Percentiles rank a stretch among this genome's conserved stretches.
Evolutionary conservation across 2,113 vertebrate species (phyloP).

Genomic region (Vombatus ursinus): DNA sequence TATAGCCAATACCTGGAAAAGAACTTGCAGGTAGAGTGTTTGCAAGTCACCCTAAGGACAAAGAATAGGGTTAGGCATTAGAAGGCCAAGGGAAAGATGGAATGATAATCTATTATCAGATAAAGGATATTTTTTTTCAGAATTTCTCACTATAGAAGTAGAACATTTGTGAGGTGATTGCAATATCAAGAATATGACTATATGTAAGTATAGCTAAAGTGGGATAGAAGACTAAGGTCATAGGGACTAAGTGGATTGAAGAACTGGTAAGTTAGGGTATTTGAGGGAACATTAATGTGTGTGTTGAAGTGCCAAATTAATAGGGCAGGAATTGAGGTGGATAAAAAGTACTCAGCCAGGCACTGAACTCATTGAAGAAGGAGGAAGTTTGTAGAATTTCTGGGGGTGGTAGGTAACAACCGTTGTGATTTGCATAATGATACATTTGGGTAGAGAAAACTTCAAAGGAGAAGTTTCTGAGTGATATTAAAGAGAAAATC

Average conservation of each 20-base stretch:
- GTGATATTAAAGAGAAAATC: too few relatives aligned
- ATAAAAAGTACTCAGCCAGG: too few relatives aligned
- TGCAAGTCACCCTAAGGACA: too few relatives aligned
- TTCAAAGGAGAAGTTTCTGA: too few relatives aligned
- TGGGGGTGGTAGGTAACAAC: not conserved
- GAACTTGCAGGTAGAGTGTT: too few relatives aligned
- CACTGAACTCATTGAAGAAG: not conserved
- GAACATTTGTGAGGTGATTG: not conserved
- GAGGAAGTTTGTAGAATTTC: not conserved
- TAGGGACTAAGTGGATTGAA: not conserved
- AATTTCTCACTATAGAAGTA: not conserved
- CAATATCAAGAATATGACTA: too few relatives aligned
- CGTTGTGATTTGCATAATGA: not conserved
- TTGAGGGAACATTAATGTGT: not conserved
- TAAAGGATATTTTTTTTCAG: not conserved
- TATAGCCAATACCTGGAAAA: too few relatives aligned
- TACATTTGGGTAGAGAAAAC: not conserved
- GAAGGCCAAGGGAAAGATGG: not conserved
- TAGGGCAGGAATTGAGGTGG: too few relatives aligned
- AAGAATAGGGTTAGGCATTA: not conserved
- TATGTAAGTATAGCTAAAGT: not conserved
- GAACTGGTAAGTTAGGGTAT: not conserved
- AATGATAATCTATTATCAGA: not conserved
- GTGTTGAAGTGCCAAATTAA: not conserved
- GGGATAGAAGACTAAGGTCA: not conserved